Conservation (phyloP, 2,113 vertebrate species). For the Solea solea region DNA sequence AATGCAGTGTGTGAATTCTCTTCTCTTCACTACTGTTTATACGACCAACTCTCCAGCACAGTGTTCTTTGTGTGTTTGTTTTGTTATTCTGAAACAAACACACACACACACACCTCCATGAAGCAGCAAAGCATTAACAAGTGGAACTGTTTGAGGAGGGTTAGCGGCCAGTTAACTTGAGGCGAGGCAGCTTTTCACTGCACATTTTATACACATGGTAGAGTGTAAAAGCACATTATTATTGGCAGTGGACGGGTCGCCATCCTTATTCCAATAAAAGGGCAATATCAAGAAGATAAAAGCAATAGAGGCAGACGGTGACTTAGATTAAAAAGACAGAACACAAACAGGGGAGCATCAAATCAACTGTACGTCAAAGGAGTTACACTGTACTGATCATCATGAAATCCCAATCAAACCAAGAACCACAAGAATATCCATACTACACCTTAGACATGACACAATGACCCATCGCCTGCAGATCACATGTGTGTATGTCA, state of each 20-base stretch:
- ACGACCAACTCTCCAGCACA: too few relatives aligned
- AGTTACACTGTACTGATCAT: constrained; percentile 5
- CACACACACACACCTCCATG: too few relatives aligned
- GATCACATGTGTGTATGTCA: background rate
- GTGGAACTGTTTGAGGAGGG: too few relatives aligned
- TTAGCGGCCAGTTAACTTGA: background rate
- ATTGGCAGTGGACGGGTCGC: constrained; percentile 23
- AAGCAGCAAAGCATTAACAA: too few relatives aligned
- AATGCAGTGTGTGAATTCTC: too few relatives aligned
- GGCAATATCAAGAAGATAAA: constrained; percentile 35
- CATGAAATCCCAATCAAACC: too few relatives aligned
- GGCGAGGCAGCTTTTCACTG: constrained; percentile 35
- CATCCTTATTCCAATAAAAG: constrained; percentile 54
- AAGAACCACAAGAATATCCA: too few relatives aligned
- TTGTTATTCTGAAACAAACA: too few relatives aligned
- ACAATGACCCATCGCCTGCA: too few relatives aligned
- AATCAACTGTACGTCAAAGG: constrained; percentile 13
- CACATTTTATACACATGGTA: constrained; percentile 28
- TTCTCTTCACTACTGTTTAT: too few relatives aligned
- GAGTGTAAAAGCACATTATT: constrained; percentile 33
- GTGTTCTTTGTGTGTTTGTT: too few relatives aligned
- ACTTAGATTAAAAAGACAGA: background rate
- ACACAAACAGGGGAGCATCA: background rate
- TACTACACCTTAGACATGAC: background rate
- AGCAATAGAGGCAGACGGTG: constrained; percentile 22